Evolutionary conservation across 2,113 vertebrate genomes (phyloP), one percentile per base, ranked within the genome.

Genomic region (Coryphaenoides rupestris): DNA sequence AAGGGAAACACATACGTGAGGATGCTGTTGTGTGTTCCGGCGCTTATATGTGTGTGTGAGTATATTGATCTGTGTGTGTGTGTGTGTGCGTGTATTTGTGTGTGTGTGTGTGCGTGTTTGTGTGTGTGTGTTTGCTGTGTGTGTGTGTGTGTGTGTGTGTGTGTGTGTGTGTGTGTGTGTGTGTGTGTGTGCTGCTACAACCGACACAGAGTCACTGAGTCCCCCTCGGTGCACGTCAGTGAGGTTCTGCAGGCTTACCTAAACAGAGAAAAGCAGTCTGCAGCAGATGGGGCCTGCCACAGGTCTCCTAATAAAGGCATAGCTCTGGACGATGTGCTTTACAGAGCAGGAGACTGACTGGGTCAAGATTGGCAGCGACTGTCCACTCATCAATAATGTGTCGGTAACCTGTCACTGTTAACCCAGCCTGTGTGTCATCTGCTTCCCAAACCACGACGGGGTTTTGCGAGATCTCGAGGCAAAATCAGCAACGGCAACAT

Each of bases 251-350:
- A 47, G 68, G 13, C 2, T 47, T 52, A 60, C 6, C 19, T 56
- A 67, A 68, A 66, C 60, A 64, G 7, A 62, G 57, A 50, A 9
- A 28, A 19, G 21, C n/a, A 40, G 50, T 21, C 50, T 15, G 23
- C 7, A 2, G 23, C 1, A 7, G 16, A 17, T 22, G 14, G 12
- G 33, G 40, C 23, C 47, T 5, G 19, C 46, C 21, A 62, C 47
- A 23, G 33, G 55, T 71, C 40, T 76, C 77, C 74, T 72, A 72
- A 85, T 85, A 80, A 77, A 88, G 70, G 58, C 77, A 81, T 68
- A 23, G 19, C 4, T 50, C 24, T 49, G 19, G 47, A 3, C 9
- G 33, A 40, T 10, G 10, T 40, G 10, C 33, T 40, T 10, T 40
- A 40, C 9, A 40, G 33, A 40, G 9, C 33, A 40, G 33, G 33